Evolutionary conservation across 92 coral and sea anemone species (phyloP).

Genomic region (Phenganax stokvisi): DNA sequence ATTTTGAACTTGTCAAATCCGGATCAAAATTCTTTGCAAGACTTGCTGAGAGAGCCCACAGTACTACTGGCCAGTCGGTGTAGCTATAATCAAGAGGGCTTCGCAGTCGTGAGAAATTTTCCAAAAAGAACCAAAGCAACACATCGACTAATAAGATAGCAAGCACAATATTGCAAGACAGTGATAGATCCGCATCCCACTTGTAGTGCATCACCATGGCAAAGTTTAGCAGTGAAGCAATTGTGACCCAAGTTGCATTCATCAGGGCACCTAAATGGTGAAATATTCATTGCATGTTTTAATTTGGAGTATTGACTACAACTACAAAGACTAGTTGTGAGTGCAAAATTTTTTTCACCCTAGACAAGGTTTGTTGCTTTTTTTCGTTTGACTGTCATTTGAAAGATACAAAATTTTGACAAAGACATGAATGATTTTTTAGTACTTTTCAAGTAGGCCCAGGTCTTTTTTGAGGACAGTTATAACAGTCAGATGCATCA

Average conservation of each 20-base stretch:
- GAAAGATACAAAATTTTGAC: no score
- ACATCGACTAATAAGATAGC: conserved; percentile 45
- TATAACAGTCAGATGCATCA: neutral
- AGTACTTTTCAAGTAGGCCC: no score
- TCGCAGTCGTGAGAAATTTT: conserved; percentile 51
- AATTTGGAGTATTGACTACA: no score
- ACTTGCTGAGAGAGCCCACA: conserved; percentile 55
- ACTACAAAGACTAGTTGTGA: no score
- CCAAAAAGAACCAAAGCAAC: conserved; percentile 57
- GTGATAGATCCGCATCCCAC: conserved; percentile 40
- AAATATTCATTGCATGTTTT: neutral
- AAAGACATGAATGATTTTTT: no score
- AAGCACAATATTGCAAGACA: conserved; percentile 48
- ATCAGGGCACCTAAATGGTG: conserved; percentile 39
- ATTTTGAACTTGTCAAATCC: conserved; percentile 2
- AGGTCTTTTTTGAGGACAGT: no score
- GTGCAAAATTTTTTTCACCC: no score
- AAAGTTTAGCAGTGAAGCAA: conserved; percentile 55
- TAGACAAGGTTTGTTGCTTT: no score
- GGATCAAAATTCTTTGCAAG: conserved; percentile 40
- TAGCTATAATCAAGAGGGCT: conserved; percentile 45
- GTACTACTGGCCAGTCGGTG: conserved; percentile 53
- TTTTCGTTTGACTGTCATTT: no score
- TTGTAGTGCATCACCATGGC: conserved; percentile 48
- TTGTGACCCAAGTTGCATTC: conserved; percentile 56